These are phyloP conservation scores for Pedetes capensis DNA, from an alignment of 2,113 vertebrate species.

Conservation along the genomic window DNA sequence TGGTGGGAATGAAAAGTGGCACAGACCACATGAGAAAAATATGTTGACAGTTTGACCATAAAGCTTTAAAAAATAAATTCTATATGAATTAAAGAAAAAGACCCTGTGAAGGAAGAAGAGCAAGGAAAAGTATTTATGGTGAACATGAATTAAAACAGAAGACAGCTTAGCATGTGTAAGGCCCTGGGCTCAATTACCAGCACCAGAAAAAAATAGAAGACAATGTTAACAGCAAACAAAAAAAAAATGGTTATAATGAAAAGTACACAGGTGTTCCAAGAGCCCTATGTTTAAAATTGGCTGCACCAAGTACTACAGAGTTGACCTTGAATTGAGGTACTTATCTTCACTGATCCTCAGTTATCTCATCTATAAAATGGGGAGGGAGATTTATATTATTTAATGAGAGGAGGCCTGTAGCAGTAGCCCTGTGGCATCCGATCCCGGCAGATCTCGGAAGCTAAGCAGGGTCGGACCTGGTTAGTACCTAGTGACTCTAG, in stretches of 20 bases:
- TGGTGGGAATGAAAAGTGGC: neutral
- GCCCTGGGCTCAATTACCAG: neutral
- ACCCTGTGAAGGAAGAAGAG: neutral
- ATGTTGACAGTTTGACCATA: neutral
- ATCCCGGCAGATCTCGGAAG: too few species aligned
- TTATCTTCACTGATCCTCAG: neutral
- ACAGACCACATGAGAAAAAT: neutral
- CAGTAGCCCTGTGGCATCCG: too few species aligned
- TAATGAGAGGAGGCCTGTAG: neutral
- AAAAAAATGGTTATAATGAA: neutral
- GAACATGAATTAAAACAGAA: conserved; percentile 9
- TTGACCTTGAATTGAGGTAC: neutral
- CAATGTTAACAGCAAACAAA: neutral
- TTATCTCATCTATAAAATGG: neutral
- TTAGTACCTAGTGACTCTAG: too few species aligned
- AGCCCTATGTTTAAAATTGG: conserved; percentile 9
- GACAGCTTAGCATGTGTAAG: neutral
- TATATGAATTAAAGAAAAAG: neutral
- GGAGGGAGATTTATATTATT: neutral
- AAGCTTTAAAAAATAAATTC: neutral
- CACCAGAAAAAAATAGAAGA: neutral
- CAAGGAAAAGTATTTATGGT: neutral
- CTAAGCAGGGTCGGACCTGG: too few species aligned
- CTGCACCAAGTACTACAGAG: neutral
- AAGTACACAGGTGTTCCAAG: neutral